Conservation (phyloP, 2,113 vertebrate species). For the Varanus salvator region DNA sequence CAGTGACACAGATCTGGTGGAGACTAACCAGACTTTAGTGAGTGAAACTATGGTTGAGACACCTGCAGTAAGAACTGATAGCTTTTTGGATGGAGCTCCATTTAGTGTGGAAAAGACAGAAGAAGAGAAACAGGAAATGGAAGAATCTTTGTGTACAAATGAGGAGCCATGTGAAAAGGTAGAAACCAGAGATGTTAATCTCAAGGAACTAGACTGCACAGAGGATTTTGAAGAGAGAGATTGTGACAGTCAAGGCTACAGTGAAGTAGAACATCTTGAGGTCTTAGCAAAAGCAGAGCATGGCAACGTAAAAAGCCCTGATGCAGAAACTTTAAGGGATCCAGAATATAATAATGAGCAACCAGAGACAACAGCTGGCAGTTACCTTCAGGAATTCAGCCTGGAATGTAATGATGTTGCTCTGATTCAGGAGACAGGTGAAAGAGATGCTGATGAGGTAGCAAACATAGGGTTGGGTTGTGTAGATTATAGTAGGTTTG, state of each 20-base stretch:
- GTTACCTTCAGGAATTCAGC: slow-evolving; percentile 25
- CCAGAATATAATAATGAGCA: slow-evolving; percentile 47
- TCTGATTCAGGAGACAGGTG: slow-evolving; percentile 30
- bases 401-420: slow-evolving; percentile 29
- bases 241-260: slow-evolving; percentile 40
- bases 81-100: slow-evolving; percentile 58
- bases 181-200: slow-evolving; percentile 67
- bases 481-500: slow-evolving; percentile 23
- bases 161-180: slow-evolving; percentile 77
- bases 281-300: slow-evolving; percentile 47
- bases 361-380: slow-evolving; percentile 20
- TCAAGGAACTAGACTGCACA: slow-evolving; percentile 61
- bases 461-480: slow-evolving; percentile 41
- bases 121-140: slow-evolving; percentile 53
- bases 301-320: slow-evolving; percentile 38
- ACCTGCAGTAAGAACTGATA: slow-evolving; percentile 59
- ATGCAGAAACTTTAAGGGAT: slow-evolving; percentile 31
- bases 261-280: slow-evolving; percentile 43
- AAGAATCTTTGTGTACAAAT: slow-evolving; percentile 68
- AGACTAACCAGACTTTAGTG: slow-evolving; percentile 68
- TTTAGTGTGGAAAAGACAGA: slow-evolving; percentile 67
- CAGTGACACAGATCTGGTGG: slow-evolving; percentile 70
- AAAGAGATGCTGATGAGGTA: not conserved
- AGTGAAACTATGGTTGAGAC: slow-evolving; percentile 60
- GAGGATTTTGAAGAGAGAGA: slow-evolving; percentile 66